Evolutionary conservation across 2,888 invertebrate genomes (phyloP).

Genomic region (Pollenia angustigena): DNA sequence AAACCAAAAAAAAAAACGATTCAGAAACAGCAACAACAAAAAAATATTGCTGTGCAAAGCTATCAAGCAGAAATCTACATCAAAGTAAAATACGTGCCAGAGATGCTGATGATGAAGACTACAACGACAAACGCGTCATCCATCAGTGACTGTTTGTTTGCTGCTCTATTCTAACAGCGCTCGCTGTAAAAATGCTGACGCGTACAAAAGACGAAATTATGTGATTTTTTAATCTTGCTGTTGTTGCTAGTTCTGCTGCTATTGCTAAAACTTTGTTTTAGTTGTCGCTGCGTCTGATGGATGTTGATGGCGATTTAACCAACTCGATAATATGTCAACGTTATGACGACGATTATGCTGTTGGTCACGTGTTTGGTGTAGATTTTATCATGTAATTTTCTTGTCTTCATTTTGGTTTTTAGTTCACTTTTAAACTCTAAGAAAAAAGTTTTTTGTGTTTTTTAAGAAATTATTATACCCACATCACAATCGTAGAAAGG

Average conservation of each 20-base stretch:
- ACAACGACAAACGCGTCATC: background rate
- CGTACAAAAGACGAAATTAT: background rate
- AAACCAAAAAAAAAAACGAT: conserved; percentile 13
- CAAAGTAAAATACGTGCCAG: conserved; percentile 69
- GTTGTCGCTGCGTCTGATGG: conserved; percentile 2
- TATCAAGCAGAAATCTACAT: conserved; percentile 69
- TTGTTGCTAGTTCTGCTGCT: conserved; percentile 14
- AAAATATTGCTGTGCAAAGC: conserved; percentile 35
- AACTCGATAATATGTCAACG: conserved; percentile 20
- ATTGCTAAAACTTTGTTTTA: background rate
- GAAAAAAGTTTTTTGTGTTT: background rate
- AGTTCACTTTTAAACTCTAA: background rate
- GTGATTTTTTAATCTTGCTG: conserved; percentile 7
- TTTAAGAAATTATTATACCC: too few species aligned
- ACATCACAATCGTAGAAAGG: too few species aligned
- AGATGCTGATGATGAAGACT: conserved; percentile 59
- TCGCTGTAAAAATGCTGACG: conserved; percentile 14
- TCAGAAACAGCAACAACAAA: conserved; percentile 4
- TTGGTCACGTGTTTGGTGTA: conserved; percentile 60
- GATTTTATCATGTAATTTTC: conserved; percentile 62
- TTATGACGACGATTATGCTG: conserved; percentile 6
- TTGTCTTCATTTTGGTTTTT: conserved; percentile 23
- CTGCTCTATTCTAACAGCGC: conserved; percentile 23
- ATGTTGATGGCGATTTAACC: conserved; percentile 54
- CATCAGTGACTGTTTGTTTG: background rate